Evolutionary conservation across 2,888 invertebrate genomes (phyloP), one percentile per base, ranked within the genome.

Genomic region (Dromius quadrimaculatus): DNA sequence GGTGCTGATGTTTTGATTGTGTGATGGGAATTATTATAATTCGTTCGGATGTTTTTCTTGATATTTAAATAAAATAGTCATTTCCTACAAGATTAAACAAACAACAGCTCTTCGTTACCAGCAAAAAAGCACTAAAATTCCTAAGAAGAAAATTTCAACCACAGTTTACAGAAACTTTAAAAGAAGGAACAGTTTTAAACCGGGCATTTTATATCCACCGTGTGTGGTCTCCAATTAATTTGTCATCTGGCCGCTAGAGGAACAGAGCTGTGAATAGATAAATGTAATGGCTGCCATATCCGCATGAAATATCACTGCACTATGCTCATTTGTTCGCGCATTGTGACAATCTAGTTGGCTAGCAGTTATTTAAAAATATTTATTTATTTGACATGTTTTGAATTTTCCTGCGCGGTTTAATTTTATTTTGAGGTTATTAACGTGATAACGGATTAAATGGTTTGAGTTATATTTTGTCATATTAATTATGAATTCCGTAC

Each of bases 1-100:
- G 72, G 65, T 45, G 61, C 65, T 71, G 68, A 71, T 76, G 73
- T 74, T 76, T 75, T 75, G 74, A 74, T 75, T 74, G 69, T 28
- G 32, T 22, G 38, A 19, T 19, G 43, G 19, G 20, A 59, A 59
- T 68, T 68, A 59, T 43, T 68, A 68, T 59, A 57, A 28, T 66
- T 57, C 9, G 47, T 17, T 59, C 17, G 15, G 59, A 68, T 68
- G 68, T 68, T 68, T 41, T 28, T 59, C 68, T 66, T 54, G 32
- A 50, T 34, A 22, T 32, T 41, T 23, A 15, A 19, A 13, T 4
- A 28, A 38, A 32, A 65, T 65, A 36, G 13, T 38, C 66, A 66
- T 47, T 66, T 57, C 54, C 54, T 15, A 57, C 57, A 54, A 66
- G 57, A 54, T 66, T 17, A 66, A 66, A 66, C 41, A 66, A 66